Evolutionary conservation across 1,140 invertebrate species (phyloP).

Genomic region (Conus betulinus): DNA sequence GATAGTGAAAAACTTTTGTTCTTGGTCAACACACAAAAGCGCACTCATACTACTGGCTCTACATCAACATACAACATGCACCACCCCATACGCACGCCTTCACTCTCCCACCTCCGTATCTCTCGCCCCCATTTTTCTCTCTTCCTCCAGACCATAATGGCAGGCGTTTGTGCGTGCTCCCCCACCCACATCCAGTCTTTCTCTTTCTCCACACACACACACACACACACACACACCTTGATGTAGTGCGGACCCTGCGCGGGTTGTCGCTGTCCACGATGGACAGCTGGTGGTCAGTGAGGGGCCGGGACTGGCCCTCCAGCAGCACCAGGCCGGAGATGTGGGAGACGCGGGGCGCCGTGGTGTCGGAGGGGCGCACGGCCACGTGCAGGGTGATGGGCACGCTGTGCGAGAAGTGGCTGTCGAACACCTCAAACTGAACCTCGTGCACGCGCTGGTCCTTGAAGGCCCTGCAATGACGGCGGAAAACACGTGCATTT

Average conservation of each 20-base stretch:
- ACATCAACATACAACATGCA: too few relatives aligned
- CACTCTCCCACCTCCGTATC: too few relatives aligned
- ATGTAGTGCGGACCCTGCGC: constrained; percentile 65
- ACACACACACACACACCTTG: constrained; percentile 37
- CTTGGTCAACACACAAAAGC: too few relatives aligned
- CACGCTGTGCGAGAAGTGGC: constrained; percentile 67
- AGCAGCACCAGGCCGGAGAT: constrained; percentile 69
- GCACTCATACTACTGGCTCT: too few relatives aligned
- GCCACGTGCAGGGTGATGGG: constrained; percentile 69
- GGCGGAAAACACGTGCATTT: too few relatives aligned
- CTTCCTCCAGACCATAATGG: too few relatives aligned
- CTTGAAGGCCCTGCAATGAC: constrained; percentile 35
- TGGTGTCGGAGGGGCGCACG: constrained; percentile 67
- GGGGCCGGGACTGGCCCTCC: constrained; percentile 69
- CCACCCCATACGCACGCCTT: too few relatives aligned
- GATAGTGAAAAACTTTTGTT: too few relatives aligned
- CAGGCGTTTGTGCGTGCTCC: too few relatives aligned
- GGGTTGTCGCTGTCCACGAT: constrained; percentile 72
- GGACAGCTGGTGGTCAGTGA: constrained; percentile 58
- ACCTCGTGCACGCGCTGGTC: constrained; percentile 65
- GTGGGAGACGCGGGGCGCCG: constrained; percentile 63
- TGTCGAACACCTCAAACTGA: constrained; percentile 70
- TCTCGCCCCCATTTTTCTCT: too few relatives aligned
- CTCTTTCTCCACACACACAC: background rate
- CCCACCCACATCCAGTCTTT: too few relatives aligned